Base-by-base conservation (phyloP, 2,113 vertebrate species). In the Bagarius yarrelli region DNA sequence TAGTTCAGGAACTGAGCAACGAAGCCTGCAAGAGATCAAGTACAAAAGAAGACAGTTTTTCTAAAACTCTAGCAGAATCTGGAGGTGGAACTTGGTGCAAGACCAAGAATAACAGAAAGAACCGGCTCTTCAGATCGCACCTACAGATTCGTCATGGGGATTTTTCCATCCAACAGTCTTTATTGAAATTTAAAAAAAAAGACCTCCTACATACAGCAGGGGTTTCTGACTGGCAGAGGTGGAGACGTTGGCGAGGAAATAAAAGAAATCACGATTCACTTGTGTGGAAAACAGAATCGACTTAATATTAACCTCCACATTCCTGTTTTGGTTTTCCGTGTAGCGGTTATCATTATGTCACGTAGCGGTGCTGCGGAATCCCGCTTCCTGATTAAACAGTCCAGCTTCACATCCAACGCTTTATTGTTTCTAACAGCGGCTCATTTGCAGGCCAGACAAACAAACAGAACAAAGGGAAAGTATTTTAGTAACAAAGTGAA, bases 41-140 rank as follows among this genome's bases (percentile, higher is more conserved):
- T 21, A 21, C 16, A 12, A 79, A 15, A 55, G 2, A 77, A 44
- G 25, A 27, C 52, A 72, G 21, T 3, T 71, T 71, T 71, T 30
- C 3, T 16, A 12, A 71, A 52, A 53, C 25, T 21, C 19, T 4
- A 72, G 70, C 70, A 53, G 47, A 53, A 53, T 53, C 25, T 53
- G 70, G 70, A 72, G 70, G 70, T 72, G 70, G 19, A 53, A 32
- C 18, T 72, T 72, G 70, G 50, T 72, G 25, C 47, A 72, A 53
- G 70, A 72, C 70, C 70, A 72, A 72, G 47, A 72, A 72, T 72
- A 72, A 47, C 70, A 72, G 36, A 40, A 40, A 21, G 50, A 72
- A 72, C 70, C 52, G 47, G 70, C 47, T 72, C 70, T 53, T 53
- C 70, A 21, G 47, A 72, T 16, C 1, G 30, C 47, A 53, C 47